phyloP scores from a whole-genome alignment of 1,140 invertebrate species.

The Sycophila sp. region DNA sequence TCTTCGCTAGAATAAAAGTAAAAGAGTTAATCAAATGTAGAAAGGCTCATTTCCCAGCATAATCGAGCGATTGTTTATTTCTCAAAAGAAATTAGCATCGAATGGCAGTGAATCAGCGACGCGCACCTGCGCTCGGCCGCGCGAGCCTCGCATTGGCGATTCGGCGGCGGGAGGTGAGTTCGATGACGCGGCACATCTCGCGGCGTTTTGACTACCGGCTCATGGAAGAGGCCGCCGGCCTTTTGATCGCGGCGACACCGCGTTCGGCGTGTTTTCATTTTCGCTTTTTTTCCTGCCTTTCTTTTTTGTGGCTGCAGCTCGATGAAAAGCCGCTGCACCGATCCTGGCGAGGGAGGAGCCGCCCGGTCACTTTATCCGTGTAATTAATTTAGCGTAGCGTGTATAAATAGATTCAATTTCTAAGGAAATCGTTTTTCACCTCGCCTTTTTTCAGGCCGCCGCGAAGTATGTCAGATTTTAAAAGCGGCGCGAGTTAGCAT shows the following conservation, averaged over 20 bases:
- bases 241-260: neutral
- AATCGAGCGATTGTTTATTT: too few species aligned
- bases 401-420: constrained; percentile 38
- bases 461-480: constrained; percentile 2
- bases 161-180: neutral
- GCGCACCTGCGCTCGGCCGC: too few species aligned
- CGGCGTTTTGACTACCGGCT: neutral
- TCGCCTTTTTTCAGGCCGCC: constrained; percentile 12
- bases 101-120: too few species aligned
- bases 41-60: too few species aligned
- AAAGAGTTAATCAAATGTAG: too few species aligned
- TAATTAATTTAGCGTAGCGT: constrained; percentile 22
- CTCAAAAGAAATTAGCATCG: too few species aligned
- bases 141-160: too few species aligned
- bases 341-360: neutral
- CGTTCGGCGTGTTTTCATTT: neutral
- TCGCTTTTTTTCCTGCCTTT: neutral
- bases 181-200: constrained; percentile 2
- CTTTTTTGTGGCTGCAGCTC: neutral
- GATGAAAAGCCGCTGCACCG: constrained; percentile 28
- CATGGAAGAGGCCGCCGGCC: neutral
- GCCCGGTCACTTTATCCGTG: constrained; percentile 15
- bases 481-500: neutral
- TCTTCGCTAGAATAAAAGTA: too few species aligned
- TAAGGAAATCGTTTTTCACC: neutral